Base-by-base conservation (phyloP, 2,888 invertebrate genomes). In the Apamea crenata region DNA sequence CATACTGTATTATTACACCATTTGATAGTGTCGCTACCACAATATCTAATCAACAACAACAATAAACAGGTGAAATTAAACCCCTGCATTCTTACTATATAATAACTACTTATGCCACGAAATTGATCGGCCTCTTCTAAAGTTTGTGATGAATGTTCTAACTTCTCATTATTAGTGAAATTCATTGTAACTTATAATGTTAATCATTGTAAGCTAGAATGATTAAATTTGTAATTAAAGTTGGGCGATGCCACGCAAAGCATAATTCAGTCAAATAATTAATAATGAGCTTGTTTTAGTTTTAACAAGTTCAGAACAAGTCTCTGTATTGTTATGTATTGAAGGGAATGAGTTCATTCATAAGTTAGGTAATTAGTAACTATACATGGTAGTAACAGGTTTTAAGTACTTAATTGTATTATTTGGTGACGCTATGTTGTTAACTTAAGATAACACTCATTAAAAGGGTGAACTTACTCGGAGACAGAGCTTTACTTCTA, bases 211-310 rank as follows among this genome's bases (percentile, higher is more conserved):
- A 78, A 78, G 53, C 72, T 72, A 44, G 61, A 44, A 61, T 68
- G 36, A 72, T 53, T 36, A 78, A 63, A 73, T 78, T 80, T 36
- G 61, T 80, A 63, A 73, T 73, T 21, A 56, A 68, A 63, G 50
- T 68, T 53, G n/a, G 16, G 67, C 61, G 56, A 29, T 50, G 29
- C 36, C 25, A 25, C 68, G 63, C 47, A 53, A 56, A 53, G 47
- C 29, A 56, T 56, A 68, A 79, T 79, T 53, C 53, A 36, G 44
- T 72, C 10, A 61, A 76, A 32, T 68, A 68, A 68, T 67, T 59
- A 70, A n/a, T 69, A 70, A 70, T 65, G 32, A 70, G 53, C 2
- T 69, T 59, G 63, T 69, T 72, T 32, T 67, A 71, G 40, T 50
- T 80, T 59, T 3, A 25, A 32, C 67, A 61, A 78, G 67, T 80